Base-by-base conservation (phyloP, 2,113 vertebrate genomes). In the Apaloderma vittatum region DNA sequence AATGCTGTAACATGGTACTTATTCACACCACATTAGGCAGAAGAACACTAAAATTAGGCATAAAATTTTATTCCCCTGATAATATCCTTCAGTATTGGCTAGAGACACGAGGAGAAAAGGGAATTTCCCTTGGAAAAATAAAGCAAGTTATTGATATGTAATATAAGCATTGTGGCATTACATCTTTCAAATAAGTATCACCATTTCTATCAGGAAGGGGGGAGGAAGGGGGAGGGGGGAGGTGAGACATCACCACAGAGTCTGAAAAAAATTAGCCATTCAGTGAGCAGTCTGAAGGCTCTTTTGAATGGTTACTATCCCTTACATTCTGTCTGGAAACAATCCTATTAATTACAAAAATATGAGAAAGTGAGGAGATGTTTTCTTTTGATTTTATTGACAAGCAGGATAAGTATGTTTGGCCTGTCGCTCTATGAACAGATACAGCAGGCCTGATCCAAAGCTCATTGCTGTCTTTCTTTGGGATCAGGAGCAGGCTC, bases 41-140 rank as follows among this genome's bases (percentile, higher is more conserved):
- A 95, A 81, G 96, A 96, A 95, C 95, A 96, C 93, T 92, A 96
- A 97, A 97, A 96, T 95, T 85, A 96, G 94, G 96, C 97, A 96
- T 95, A 96, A 96, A 88, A 95, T 97, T 96, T 97, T 97, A 96
- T 97, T 97, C 95, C 95, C 97, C 88, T 92, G 95, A 90, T 94
- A 94, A 95, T 96, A 96, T 90, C 72, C 57, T 97, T 84, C 15
- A 40, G 65, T 92, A 94, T 89, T 91, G 87, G 86, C 94, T 91
- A 93, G 70, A 95, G 84, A 88, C 68, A 62, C 29, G 17, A 92
- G 48, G 59, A 78, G 74, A 96, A 90, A 97, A 43, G 37, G 83
- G 71, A 87, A 94, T 95, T 97, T 97, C 93, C 92, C 85, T 75
- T 51, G 30, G 32, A 92, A 96, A 97, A 97, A 91, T 49, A 92